Base-by-base conservation (phyloP, 2,113 vertebrate species). In the Galbula dea region DNA sequence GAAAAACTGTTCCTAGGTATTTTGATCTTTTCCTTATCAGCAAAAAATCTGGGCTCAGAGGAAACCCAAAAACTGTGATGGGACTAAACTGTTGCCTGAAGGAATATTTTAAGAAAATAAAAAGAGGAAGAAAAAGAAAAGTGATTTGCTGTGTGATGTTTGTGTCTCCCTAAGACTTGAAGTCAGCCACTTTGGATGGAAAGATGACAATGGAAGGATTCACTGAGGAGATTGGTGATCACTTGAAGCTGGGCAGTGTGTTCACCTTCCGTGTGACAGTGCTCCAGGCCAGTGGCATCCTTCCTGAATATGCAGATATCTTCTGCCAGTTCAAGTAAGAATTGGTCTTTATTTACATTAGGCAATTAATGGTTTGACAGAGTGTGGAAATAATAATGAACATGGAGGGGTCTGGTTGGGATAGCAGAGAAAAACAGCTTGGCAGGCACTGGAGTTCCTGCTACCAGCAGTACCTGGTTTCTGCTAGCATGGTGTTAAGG, bases 301-400 rank as follows among this genome's bases (percentile, higher is more conserved):
- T 97, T 11, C 98, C 98, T 0, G 99, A 99, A 87, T 99, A 99
- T 3, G 99, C 99, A 1, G 99, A 99, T 68, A 99, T 99, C 94
- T 99, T 99, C 97, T 99, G 99, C 96, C 99, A 99, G 89, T 99
- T 99, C 98, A 99, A 99, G 99, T 99, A 97, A 99, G 99, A 98
- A 36, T 68, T 52, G 20, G 2, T 21, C 45, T 52, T 69, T 57
- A 17, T 11, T 92, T 88, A 39, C 26, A 11, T 30, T 22, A 29
- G 29, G 19, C 27, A 76, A 24, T 54, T 22, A 37, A 30, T 54
- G 24, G 12, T 65, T 80, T 63, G 48, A 45, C 26, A 58, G 30
- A 48, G 46, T 52, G 34, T 43, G 18, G 55, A 66, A 73, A 27
- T 78, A 46, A 8, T 6, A 37, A 23, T n/a, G 39, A 36, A n/a